Conservation (phyloP, 2,113 vertebrate genomes). For the Fregata magnificens region DNA sequence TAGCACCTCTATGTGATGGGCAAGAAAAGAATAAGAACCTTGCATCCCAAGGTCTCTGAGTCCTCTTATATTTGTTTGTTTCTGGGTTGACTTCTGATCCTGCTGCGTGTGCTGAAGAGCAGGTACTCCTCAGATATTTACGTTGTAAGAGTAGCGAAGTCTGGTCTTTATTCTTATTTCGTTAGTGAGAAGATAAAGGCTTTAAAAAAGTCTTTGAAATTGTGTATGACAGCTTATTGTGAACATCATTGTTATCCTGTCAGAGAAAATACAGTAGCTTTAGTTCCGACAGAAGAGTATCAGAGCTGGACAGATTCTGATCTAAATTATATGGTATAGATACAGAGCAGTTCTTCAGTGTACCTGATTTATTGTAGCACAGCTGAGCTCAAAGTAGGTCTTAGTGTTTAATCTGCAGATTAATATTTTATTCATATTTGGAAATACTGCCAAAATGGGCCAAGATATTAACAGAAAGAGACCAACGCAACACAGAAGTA, state of each 20-base stretch:
- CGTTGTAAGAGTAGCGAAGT: not conserved
- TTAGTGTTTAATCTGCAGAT: constrained; percentile 19
- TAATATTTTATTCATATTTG: constrained; percentile 22
- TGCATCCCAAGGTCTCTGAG: not conserved
- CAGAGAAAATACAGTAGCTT: not conserved
- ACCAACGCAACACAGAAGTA: not conserved
- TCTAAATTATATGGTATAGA: not conserved
- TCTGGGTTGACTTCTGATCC: not conserved
- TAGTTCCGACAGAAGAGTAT: not conserved
- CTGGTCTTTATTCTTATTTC: not conserved
- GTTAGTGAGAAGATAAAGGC: not conserved
- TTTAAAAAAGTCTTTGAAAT: not conserved
- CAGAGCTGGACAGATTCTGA: not conserved
- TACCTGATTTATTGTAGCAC: not conserved
- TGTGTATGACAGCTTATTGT: not conserved
- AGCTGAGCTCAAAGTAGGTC: not conserved
- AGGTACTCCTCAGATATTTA: not conserved
- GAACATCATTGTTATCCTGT: not conserved
- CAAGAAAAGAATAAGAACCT: not conserved
- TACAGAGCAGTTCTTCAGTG: not conserved
- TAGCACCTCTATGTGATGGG: not conserved
- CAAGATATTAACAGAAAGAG: constrained; percentile 21
- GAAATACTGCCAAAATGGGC: not conserved
- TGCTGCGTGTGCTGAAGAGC: not conserved
- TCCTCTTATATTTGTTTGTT: not conserved